Evolutionary conservation across 2,797 vertebrate genomes (phyloP), one percentile per base, ranked within the genome.

Genomic region (Rhinoraja longicauda): DNA sequence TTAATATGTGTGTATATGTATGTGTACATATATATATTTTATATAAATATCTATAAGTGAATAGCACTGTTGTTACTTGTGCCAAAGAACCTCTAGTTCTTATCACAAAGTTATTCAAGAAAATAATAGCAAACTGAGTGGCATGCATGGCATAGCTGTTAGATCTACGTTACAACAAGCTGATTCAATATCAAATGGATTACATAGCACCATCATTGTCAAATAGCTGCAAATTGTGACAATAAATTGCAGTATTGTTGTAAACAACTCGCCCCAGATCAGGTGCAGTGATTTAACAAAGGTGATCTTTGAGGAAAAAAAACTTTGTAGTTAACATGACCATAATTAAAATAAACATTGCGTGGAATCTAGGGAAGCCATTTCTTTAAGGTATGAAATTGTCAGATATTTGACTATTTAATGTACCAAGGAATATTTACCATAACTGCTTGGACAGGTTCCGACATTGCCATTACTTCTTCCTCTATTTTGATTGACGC

Each of bases 1-100:
- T 96, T 99, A 96, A 97, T 45, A 53, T 86, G 0, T 15, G 1
- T 86, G 53, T 17, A 26, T 36, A 32, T 32, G 17, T 32, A 32
- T n/a, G 6, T 29, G 13, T n/a, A 29, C 62, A 15, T n/a, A 15
- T 62, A 26, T 84, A 64, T 91, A 64, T 24, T 78, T 32, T 36
- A 1, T 90, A 32, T 26, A 72, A 67, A 67, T 88, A 17, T 21
- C 32, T 67, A 32, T 67, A 88, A 88, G 84, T 75, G 67, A 75
- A 92, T 92, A 92, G 90, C 39, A 92, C 90, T 92, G 26, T 92
- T 92, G 72, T 75, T 57, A 73, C 70, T 72, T 92, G 70, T 75
- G 90, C 90, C 90, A 92, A 73, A 53, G 26, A 75, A 92, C 39
- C 70, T 92, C 36, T 29, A 67, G 64, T 91, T 92, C 36, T 92